phyloP scores from a whole-genome alignment of 2,797 vertebrate species.

The Malurus splendens region DNA sequence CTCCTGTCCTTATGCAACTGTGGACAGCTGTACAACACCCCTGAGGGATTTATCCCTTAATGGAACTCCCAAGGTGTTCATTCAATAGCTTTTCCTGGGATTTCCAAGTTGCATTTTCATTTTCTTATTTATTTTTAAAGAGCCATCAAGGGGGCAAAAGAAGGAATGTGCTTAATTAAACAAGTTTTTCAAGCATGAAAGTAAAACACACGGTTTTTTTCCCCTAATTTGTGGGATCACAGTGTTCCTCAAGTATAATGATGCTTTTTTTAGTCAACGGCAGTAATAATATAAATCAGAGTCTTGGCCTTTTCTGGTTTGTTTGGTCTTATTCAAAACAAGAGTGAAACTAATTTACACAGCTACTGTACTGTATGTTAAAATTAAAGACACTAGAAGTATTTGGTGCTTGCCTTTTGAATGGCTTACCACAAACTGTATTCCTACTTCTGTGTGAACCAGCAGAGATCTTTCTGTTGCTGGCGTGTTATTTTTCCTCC shows the following conservation, averaged over 20 bases:
- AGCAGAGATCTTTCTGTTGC: not conserved
- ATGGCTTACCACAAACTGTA: not conserved
- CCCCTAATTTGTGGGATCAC: not conserved
- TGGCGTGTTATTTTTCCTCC: not conserved
- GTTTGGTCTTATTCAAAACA: constrained; percentile 45
- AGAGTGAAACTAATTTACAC: constrained; percentile 28
- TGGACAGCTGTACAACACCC: not conserved
- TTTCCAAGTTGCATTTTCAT: not conserved
- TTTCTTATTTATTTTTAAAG: not conserved
- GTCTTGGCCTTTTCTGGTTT: constrained; percentile 39
- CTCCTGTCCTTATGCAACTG: not conserved
- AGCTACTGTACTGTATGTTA: constrained; percentile 8
- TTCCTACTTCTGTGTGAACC: not conserved
- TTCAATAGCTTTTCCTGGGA: not conserved
- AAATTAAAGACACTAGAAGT: not conserved
- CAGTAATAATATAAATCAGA: constrained; percentile 51
- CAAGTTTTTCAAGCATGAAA: constrained; percentile 33
- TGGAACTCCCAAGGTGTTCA: not conserved
- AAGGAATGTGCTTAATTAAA: constrained; percentile 7
- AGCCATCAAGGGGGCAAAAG: not conserved
- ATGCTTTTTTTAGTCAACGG: constrained; percentile 39
- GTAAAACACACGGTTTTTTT: not conserved
- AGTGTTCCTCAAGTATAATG: constrained; percentile 38
- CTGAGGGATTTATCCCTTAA: not conserved
- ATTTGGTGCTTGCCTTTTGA: constrained; percentile 16